Evolutionary conservation across 1,140 invertebrate genomes (phyloP), one percentile per base, ranked within the genome.

Genomic region (Carcinoscorpius rotundicauda): DNA sequence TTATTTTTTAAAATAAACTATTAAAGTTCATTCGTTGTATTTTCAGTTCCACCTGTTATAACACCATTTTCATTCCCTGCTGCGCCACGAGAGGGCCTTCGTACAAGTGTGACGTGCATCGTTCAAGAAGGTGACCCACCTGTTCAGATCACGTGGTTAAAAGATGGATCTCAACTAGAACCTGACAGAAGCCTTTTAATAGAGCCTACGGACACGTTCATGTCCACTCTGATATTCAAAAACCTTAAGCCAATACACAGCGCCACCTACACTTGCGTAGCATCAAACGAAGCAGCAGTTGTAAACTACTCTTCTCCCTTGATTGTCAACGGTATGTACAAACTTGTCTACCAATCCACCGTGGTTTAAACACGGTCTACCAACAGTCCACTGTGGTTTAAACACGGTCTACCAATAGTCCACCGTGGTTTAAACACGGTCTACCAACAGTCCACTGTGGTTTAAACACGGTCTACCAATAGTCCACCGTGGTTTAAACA

Each of bases 41-140:
- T 64, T 68, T 55, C 78, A 83, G 82, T 82, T 70, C 81, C 82
- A 64, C 83, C 83, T 70, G 81, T 80, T 77, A 82, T 84, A 73
- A 80, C 80, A 75, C 79, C 81, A 66, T 84, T 84, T 77, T 80
- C 76, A 73, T 83, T 83, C 72, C 80, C 82, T 52, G 74, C 73
- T 61, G 80, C 81, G 73, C 77, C 87, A 4, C 84, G 86, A 68
- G 87, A 90, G 80, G 88, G 87, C 75, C 87, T 89, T 82, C 83
- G 88, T 75, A 88, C 88, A 60, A 84, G 87, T 72, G 85, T 89
- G 73, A 86, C 90, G 71, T 93, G 89, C 80, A 86, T 87, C 71
- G 87, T 91, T 71, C 87, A 86, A 76, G 84, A 85, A 72, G 87
- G 87, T 69, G 87, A 89, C 78, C 82, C 85, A 68, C 89, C 90